Evolutionary conservation across 2,888 invertebrate genomes (phyloP).

Genomic region (Teleiodes luculella): DNA sequence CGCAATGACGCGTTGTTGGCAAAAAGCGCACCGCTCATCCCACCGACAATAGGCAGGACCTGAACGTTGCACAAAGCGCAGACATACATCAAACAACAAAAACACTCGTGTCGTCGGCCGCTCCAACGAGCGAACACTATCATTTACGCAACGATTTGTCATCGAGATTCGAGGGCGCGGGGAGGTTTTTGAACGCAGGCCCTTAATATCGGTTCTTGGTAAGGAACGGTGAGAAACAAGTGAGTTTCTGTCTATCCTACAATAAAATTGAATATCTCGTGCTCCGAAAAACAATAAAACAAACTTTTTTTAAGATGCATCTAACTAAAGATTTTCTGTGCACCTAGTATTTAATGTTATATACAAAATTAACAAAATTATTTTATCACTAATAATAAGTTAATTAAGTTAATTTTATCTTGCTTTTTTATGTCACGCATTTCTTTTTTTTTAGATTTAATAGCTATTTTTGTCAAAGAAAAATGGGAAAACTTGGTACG

Average conservation of each 20-base stretch:
- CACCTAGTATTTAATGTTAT: no score
- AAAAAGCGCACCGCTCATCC: constrained; percentile 48
- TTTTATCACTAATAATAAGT: no score
- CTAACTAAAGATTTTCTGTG: no score
- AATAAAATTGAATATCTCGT: no score
- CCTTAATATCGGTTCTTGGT: background rate
- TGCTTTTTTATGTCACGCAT: no score
- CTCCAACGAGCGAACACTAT: constrained; percentile 66
- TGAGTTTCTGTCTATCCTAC: background rate
- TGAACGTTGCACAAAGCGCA: constrained; percentile 52
- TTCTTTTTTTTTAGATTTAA: no score
- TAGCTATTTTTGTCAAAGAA: no score
- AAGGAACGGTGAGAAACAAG: constrained; percentile 8
- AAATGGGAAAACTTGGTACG: no score
- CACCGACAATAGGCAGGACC: constrained; percentile 44
- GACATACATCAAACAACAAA: constrained; percentile 73
- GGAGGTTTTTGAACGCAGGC: constrained; percentile 23
- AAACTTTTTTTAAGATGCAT: no score
- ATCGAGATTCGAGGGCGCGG: constrained; percentile 61
- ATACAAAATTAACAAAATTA: no score
- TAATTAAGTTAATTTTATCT: no score
- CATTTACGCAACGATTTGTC: constrained; percentile 76
- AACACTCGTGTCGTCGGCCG: constrained; percentile 54
- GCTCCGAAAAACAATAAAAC: no score
- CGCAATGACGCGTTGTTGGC: constrained; percentile 37